Base-by-base conservation (phyloP, 2,797 vertebrate species). In the Smutsia temminckii region DNA sequence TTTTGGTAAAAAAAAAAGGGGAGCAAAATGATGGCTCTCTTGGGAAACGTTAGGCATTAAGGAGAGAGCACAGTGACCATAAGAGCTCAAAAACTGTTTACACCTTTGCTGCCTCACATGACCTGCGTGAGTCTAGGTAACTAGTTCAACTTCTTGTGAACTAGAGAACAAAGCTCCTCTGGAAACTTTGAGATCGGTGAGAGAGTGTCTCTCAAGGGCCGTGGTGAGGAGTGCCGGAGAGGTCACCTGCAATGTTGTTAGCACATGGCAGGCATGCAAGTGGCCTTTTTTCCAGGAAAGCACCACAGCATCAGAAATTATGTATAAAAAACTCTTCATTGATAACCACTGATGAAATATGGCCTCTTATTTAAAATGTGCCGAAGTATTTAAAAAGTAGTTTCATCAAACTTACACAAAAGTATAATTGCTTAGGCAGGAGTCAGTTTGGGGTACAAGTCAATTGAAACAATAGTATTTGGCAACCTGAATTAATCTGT, bases 401-500 rank as follows among this genome's bases (percentile, higher is more conserved):
- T 75, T 91, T 25, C 68, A n/a, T 64, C 23, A 61, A 55, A 92
- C 18, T 59, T 64, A 27, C 5, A 74, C 4, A 85, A 49, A 91
- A 75, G 27, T 63, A 51, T 64, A n/a, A 34, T 40, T 79, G 10
- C 53, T 46, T 49, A 71, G n/a, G 17, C 46, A 51, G 17, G 29
- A 85, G 34, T 93, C 55, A 29, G 37, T 63, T 29, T 63, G 68
- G 25, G 51, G 46, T 72, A 11, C 34, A 89, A 79, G 72, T 68
- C 61, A 21, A 77, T 88, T 81, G 59, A 80, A 96, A 75, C 4
- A 61, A 66, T 14, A 51, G 11, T 68, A 59, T 89, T 85, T 92
- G 63, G 18, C 46, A 88, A 92, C 51, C 37, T 14, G 40, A 91
- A 77, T 95, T 88, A 71, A 72, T 94, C 23, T 64, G 34, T 88